phyloP scores from a whole-genome alignment of 2,797 vertebrate genomes.

The Danio kyathit region DNA sequence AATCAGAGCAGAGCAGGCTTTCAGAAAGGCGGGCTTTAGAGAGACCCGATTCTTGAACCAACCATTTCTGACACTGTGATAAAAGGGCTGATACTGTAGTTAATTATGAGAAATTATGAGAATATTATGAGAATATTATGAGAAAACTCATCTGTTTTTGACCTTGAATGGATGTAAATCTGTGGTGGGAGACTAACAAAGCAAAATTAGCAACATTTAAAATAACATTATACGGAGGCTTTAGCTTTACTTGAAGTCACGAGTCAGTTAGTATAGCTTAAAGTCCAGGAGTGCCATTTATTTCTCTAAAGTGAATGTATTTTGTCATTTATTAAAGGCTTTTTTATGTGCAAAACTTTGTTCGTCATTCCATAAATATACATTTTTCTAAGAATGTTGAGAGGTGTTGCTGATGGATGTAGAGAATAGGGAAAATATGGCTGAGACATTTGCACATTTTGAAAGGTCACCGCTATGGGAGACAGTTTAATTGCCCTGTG shows the following conservation, averaged over 20 bases:
- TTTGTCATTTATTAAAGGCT: background rate
- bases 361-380: background rate
- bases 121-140: too few relatives aligned
- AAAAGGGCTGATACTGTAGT: background rate
- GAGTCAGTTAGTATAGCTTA: background rate
- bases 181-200: too few relatives aligned
- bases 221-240: too few relatives aligned
- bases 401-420: background rate
- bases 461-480: slow-evolving; percentile 5
- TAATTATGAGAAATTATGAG: too few relatives aligned
- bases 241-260: background rate
- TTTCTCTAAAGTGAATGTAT: background rate
- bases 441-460: background rate
- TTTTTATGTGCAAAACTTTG: background rate
- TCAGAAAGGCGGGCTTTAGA: background rate
- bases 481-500: background rate
- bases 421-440: background rate
- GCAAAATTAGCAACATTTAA: too few relatives aligned
- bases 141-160: background rate
- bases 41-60: background rate
- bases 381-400: background rate
- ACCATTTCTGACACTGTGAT: background rate
- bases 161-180: too few relatives aligned
- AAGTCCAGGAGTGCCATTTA: background rate
- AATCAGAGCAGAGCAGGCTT: too few relatives aligned